Evolutionary conservation across 2,113 vertebrate genomes (phyloP).

Genomic region (Atlantisia rogersi): DNA sequence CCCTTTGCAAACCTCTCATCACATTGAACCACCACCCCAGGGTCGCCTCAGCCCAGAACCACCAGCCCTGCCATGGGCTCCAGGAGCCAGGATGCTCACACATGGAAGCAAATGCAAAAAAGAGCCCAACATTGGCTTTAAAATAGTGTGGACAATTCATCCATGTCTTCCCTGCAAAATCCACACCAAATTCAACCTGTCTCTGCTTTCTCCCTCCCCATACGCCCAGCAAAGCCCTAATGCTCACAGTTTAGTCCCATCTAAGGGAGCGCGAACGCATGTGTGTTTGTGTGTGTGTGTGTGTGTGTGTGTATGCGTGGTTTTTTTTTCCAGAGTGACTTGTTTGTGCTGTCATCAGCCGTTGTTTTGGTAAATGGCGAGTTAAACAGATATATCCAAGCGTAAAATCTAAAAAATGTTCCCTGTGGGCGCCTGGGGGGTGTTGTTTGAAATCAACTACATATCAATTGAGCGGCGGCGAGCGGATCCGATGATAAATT

Average conservation of each 20-base stretch:
- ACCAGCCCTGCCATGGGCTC: accelerated
- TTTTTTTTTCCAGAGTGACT: conserved; percentile 75
- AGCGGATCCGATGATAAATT: conserved; percentile 91
- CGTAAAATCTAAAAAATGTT: conserved; percentile 99
- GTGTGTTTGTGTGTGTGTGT: not conserved
- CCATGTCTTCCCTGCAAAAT: not conserved
- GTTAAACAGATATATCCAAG: conserved; percentile 99
- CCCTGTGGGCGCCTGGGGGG: conserved; percentile 90
- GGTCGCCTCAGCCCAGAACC: not conserved
- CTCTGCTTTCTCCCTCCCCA: not conserved
- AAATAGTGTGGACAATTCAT: not conserved
- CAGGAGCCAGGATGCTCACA: accelerated
- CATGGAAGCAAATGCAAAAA: not conserved
- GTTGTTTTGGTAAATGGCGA: conserved; percentile 96
- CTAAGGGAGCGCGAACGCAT: accelerated
- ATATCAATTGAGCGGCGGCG: conserved; percentile 94
- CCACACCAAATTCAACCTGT: not conserved
- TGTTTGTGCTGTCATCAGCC: conserved; percentile 90
- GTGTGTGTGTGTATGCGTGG: not conserved
- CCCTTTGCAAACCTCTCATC: accelerated
- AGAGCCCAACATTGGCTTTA: not conserved
- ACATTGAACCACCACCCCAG: accelerated
- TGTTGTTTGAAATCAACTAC: conserved; percentile 98
- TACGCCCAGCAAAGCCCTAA: conserved; percentile 47
- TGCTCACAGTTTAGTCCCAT: not conserved